Percentiles rank a stretch among this genome's conserved stretches.
Evolutionary conservation across 2,888 invertebrate species (phyloP).

Genomic region (Cheilosia vulpina): DNA sequence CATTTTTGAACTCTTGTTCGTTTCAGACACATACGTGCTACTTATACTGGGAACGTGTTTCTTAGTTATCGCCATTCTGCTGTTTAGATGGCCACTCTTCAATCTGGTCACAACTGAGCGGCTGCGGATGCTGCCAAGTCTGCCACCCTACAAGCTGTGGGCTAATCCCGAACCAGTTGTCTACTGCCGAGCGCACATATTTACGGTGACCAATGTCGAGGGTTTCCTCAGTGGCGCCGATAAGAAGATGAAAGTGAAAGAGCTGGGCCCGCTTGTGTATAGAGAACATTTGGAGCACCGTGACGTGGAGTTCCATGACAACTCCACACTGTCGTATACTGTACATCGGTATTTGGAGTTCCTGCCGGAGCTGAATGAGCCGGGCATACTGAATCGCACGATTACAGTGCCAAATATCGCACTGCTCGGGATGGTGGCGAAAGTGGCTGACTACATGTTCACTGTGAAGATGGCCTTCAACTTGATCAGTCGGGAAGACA

Average conservation of each 20-base stretch:
- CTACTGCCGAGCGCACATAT: constrained; percentile 87
- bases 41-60: constrained; percentile 83
- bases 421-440: constrained; percentile 86
- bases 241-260: constrained; percentile 86
- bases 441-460: constrained; percentile 85
- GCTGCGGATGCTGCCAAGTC: constrained; percentile 87
- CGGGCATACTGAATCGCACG: constrained; percentile 85
- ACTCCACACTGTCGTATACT: constrained; percentile 84
- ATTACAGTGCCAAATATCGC: constrained; percentile 81
- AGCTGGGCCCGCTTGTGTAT: constrained; percentile 87
- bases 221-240: constrained; percentile 87
- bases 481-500: constrained; percentile 84
- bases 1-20: constrained; percentile 13
- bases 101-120: constrained; percentile 86
- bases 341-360: constrained; percentile 85
- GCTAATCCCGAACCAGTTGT: constrained; percentile 87
- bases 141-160: constrained; percentile 88
- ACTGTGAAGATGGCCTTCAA: constrained; percentile 85
- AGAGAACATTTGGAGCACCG: constrained; percentile 67
- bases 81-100: constrained; percentile 85
- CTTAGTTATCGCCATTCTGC: constrained; percentile 84
- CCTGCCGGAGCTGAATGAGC: constrained; percentile 85
- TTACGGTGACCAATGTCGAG: constrained; percentile 90
- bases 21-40: constrained; percentile 83
- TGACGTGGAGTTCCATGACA: constrained; percentile 75